Evolutionary conservation across 2,113 vertebrate species (phyloP).

Genomic region (Balaeniceps rex): DNA sequence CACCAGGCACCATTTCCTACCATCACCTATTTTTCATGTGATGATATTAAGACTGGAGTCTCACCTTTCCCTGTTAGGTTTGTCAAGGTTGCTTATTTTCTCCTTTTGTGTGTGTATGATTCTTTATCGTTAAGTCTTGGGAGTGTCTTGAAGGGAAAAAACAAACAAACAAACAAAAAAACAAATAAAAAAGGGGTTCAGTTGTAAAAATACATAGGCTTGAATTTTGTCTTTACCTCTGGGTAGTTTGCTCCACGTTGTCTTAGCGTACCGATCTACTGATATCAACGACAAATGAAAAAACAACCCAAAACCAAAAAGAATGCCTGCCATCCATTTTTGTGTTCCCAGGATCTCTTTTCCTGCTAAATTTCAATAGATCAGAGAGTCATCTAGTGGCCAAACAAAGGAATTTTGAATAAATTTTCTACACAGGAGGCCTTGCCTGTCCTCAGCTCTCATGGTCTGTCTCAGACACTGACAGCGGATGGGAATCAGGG

Average conservation of each 20-base stretch:
- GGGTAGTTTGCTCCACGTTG: background rate
- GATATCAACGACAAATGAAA: background rate
- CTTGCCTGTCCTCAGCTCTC: background rate
- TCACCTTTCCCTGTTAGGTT: background rate
- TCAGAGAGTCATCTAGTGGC: background rate
- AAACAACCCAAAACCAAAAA: background rate
- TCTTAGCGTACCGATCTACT: background rate
- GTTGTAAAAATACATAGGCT: background rate
- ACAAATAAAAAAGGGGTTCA: background rate
- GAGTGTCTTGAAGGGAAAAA: background rate
- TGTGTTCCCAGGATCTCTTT: background rate
- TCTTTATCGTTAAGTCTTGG: background rate
- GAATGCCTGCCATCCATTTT: accelerated
- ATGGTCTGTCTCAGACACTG: background rate
- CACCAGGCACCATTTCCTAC: background rate
- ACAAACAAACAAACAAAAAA: accelerated
- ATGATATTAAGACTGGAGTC: background rate
- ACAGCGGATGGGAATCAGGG: background rate
- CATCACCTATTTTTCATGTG: background rate
- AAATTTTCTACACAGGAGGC: background rate
- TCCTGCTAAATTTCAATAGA: background rate
- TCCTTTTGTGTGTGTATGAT: background rate
- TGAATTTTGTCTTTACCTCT: background rate
- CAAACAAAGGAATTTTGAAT: background rate
- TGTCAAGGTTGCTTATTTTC: background rate